Evolutionary conservation across 2,113 vertebrate species (phyloP), one percentile per base, ranked within the genome.

Genomic region (Oreocharis arfaki): DNA sequence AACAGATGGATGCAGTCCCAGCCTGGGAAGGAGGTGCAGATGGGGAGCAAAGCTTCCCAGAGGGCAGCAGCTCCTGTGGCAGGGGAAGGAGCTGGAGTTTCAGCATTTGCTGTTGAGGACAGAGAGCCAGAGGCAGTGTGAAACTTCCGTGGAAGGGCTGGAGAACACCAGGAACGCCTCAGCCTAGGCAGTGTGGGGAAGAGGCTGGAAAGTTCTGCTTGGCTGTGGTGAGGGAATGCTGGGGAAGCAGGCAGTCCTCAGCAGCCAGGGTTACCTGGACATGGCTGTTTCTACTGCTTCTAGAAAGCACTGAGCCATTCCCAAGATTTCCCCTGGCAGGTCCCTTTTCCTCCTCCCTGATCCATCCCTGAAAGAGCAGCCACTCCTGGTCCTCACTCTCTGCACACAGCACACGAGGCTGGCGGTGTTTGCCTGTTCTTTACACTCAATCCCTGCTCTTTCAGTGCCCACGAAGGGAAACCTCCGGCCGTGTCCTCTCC

Each of bases 321-420:
- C 76, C n/a, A 23, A 5, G 7, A 26, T n/a, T 16, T 78, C 35
- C 41, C 12, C 9, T 19, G 56, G 32, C 21, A 55, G 44, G 49
- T 77, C 42, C 37, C 28, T 77, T 61, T 39, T 37, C 50, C 8
- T 70, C 27, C 32, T 67, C 61, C 30, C 41, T 19, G 52, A 76
- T 42, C 75, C 16, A 3, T 46, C 26, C 41, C 30, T 23, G 16
- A 37, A 26, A n/a, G 32, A 26, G 9, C 70, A 63, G 76, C 16
- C 4, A 1, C 13, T n/a, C 20, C 47, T 24, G 16, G 15, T 47
- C 55, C 65, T 52, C 28, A 1, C 37, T 52, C 33, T 64, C n/a
- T n/a, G n/a, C 14, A 10, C 0, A 0, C 2, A 3, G 16, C 37
- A 14, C 33, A 6, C 15, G 24, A 27, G 60, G 30, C 47, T 33